Evolutionary conservation across 2,888 invertebrate genomes (phyloP), one percentile per base, ranked within the genome.

Genomic region (Emmelina monodactyla): DNA sequence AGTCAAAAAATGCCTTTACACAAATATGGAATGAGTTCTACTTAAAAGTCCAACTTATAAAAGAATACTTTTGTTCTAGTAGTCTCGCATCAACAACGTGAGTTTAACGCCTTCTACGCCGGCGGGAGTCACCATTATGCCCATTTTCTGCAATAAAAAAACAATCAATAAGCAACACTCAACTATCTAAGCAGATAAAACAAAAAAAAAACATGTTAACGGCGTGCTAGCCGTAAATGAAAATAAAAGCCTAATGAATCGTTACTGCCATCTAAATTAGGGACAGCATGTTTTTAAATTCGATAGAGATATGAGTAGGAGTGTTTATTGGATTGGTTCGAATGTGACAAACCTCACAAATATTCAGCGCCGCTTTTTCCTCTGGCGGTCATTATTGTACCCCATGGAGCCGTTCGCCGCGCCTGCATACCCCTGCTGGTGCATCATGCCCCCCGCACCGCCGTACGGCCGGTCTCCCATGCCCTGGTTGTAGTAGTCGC

Each of bases 301-400:
- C 47, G 45, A 45, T 45, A 40, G 39, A 33, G 58, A 61, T 62
- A 65, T 53, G 53, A 51, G 57, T 60, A 67, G 67, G 68, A 68
- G 63, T 61, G 25, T 25, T 11, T 25, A 6, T 64, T 58, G 63
- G 70, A 69, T 73, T 70, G 73, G 75, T 69, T 71, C 65, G 64
- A 71, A 68, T 64, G 52, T 63, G 72, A 79, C 79, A 79, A 76
- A 79, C 79, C 79, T 79, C 79, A 50, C 55, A 58, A 45, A 49
- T 54, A 59, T 70, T 76, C 76, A 78, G 62, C 76, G 73, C 51
- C 73, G 78, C 62, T 70, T 76, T 62, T 72, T 70, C 59, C 75
- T 72, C 76, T 75, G 79, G 73, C 79, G 79, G 78, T 75, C 72
- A 49, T 66, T 67, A 58, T 58, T 58, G 67, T 75, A 75, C 73